These are phyloP conservation scores for Macrotis lagotis DNA, from an alignment of 2,113 vertebrate genomes.

Conservation along the genomic window DNA sequence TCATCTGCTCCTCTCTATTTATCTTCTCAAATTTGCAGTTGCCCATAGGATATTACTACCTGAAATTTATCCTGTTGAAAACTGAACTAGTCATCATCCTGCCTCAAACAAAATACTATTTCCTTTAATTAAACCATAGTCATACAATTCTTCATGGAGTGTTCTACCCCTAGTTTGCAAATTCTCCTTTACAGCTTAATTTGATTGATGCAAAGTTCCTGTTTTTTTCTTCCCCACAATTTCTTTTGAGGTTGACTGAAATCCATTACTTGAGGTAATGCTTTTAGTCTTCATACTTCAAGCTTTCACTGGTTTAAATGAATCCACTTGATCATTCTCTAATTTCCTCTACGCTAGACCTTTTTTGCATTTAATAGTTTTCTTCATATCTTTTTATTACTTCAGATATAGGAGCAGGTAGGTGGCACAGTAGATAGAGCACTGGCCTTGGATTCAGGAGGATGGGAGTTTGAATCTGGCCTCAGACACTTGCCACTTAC, in stretches of 20 bases:
- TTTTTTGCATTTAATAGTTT: not conserved
- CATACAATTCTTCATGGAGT: not conserved
- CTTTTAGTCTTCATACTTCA: not conserved
- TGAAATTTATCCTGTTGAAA: not conserved
- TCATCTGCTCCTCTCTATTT: not conserved
- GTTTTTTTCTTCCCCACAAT: not conserved
- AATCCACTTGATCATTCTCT: not conserved
- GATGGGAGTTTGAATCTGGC: no score
- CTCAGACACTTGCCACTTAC: no score
- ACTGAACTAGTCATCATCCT: not conserved
- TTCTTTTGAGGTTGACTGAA: not conserved
- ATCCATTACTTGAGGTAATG: not conserved
- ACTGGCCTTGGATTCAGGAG: no score
- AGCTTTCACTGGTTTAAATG: not conserved
- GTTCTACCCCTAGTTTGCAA: not conserved
- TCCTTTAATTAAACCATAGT: not conserved
- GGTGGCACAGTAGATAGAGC: no score
- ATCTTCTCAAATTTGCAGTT: not conserved
- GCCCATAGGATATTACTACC: not conserved
- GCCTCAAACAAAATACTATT: not conserved
- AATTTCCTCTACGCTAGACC: not conserved
- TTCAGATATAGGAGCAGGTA: no score
- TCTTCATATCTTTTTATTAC: not conserved
- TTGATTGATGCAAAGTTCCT: not conserved
- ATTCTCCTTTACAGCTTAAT: not conserved